Conservation (phyloP, 1,140 invertebrate species). For the Tyrophagus putrescentiae region DNA sequence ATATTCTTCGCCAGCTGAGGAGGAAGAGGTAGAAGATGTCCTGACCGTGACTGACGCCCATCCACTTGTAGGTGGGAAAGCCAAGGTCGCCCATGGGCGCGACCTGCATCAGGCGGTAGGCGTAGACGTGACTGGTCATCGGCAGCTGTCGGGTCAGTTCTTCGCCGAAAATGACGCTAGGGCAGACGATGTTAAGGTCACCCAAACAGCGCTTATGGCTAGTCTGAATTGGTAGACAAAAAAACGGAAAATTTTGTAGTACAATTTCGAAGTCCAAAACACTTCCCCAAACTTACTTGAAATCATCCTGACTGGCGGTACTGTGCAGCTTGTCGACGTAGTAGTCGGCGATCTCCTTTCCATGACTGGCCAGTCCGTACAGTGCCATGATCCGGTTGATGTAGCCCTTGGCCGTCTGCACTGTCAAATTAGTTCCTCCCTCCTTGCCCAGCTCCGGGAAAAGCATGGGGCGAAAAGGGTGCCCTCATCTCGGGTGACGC, state of each 20-base stretch:
- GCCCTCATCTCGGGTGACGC: slow-evolving; percentile 30
- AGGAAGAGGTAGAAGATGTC: slow-evolving; percentile 26
- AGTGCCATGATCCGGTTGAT: background rate
- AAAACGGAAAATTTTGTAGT: too few species aligned
- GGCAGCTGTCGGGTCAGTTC: background rate
- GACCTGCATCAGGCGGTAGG: background rate
- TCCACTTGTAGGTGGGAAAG: too few species aligned
- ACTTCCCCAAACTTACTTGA: too few species aligned
- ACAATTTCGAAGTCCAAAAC: too few species aligned
- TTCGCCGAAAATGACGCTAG: background rate
- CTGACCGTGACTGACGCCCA: slow-evolving; percentile 23
- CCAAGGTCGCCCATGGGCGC: background rate
- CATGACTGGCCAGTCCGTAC: background rate
- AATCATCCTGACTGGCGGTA: background rate
- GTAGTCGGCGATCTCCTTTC: background rate
- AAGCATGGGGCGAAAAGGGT: background rate
- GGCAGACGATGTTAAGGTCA: background rate
- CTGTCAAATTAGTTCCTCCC: background rate
- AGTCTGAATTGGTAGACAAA: too few species aligned
- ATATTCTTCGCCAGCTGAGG: background rate
- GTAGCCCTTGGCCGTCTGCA: background rate
- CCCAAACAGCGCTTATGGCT: background rate
- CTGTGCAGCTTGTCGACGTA: background rate
- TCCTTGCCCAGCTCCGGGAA: background rate
- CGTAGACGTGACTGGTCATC: background rate